Evolutionary conservation across 2,113 vertebrate species (phyloP), one percentile per base, ranked within the genome.

Genomic region (Ptychochromis oligacanthus): DNA sequence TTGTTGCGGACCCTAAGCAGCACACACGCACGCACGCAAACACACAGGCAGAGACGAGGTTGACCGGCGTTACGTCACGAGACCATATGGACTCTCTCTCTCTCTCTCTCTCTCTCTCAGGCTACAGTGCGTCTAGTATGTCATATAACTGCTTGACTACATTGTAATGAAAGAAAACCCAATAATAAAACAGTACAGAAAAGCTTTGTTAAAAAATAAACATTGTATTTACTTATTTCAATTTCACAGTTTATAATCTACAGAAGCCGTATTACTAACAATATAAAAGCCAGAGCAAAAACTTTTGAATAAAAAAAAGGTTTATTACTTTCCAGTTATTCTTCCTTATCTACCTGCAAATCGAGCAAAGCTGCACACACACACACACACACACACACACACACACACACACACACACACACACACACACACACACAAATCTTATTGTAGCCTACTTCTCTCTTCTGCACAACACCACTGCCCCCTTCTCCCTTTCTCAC

Each of bases 41-140:
- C 75, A 18, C 46, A 34, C 61, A 64, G 55, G 70, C 70, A 13
- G 7, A 15, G 11, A 31, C 62, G 9, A 6, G 6, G 86, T 40
- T 61, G 56, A 58, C 62, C 28, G 65, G 6, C 18, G 83, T 92
- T 80, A 94, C 92, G 91, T 93, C 91, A 94, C 72, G 9, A 59
- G 65, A 81, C 88, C 77, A 89, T 93, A 93, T 85, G 87, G 22
- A 36, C 76, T 15, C 6, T 9, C 64, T 18, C 76, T 18, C 70
- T 17, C 60, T 34, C 75, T 67, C 54, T 10, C 70, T 74, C 15
- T 15, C 64, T 43, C 10, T 40, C 5, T 10, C 24, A 0, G 40
- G 38, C 36, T 43, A 65, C 24, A 49, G 15, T 70, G 24, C 9
- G 24, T 24, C 65, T 7, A 17, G 10, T 9, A 70, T 13, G 43